Percentiles rank a stretch among this genome's conserved stretches.
These are phyloP conservation scores for Zaprionus obscuricornis DNA, from an alignment of 2,888 invertebrate genomes.

Conservation along the genomic window DNA sequence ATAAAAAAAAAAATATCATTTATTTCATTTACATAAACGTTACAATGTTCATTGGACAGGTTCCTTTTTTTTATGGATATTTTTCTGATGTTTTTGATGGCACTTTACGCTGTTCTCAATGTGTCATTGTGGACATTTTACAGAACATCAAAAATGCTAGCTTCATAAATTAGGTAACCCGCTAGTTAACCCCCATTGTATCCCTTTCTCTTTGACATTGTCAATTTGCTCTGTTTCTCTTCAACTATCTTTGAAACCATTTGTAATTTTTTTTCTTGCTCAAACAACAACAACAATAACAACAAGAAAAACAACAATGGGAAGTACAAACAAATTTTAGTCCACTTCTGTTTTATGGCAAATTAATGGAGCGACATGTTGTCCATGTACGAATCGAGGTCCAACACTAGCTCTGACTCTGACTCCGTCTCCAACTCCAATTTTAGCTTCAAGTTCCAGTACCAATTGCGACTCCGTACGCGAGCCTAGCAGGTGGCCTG, in stretches of 20 bases:
- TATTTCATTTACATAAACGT: no score
- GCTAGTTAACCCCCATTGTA: conserved; percentile 19
- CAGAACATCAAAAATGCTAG: conserved; percentile 65
- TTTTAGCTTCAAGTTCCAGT: no score
- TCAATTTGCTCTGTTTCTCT: not conserved
- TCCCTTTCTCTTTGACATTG: conserved; percentile 2
- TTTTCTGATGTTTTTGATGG: no score
- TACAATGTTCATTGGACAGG: no score
- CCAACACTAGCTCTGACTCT: no score
- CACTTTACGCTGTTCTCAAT: conserved; percentile 25
- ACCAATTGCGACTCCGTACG: not conserved
- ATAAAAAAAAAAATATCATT: no score
- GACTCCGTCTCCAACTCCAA: conserved; percentile 21
- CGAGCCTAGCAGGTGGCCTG: conserved; percentile 73
- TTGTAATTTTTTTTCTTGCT: conserved; percentile 64
- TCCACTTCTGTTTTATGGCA: conserved; percentile 81
- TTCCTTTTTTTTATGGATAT: no score
- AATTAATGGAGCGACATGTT: conserved; percentile 80
- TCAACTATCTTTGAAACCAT: conserved; percentile 51
- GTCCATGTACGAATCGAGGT: conserved; percentile 53
- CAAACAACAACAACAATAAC: conserved; percentile 44
- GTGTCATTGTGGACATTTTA: conserved; percentile 71
- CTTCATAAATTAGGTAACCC: conserved; percentile 62
- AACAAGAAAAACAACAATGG: conserved; percentile 43
- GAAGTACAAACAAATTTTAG: conserved; percentile 80